These are phyloP conservation scores for Mustela nigripes DNA, from an alignment of 2,113 vertebrate species.

Conservation along the genomic window DNA sequence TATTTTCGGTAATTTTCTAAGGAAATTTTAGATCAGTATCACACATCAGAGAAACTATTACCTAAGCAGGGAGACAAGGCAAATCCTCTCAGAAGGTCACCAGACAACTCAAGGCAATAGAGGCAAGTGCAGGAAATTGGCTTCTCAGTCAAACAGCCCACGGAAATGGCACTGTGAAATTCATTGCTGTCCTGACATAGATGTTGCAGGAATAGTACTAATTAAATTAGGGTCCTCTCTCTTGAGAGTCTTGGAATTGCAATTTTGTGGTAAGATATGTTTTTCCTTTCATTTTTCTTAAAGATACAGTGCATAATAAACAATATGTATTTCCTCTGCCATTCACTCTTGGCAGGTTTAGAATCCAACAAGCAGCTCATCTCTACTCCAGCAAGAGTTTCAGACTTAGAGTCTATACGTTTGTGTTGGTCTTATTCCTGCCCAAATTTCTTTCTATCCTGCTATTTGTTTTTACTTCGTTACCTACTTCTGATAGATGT, in stretches of 20 bases:
- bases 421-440: not conserved
- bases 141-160: not conserved
- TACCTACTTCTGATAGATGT: not conserved
- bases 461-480: constrained; percentile 27
- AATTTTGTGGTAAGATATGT: not conserved
- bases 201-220: not conserved
- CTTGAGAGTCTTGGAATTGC: not conserved
- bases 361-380: not conserved
- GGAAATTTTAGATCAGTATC: not conserved
- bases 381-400: not conserved
- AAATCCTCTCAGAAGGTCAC: not conserved
- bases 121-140: not conserved
- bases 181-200: not conserved
- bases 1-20: constrained; percentile 17
- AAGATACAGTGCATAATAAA: not conserved
- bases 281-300: not conserved
- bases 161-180: not conserved
- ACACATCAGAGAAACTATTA: not conserved
- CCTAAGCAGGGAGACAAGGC: not conserved
- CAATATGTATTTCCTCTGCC: not conserved
- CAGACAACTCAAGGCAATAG: not conserved
- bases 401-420: not conserved
- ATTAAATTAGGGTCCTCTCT: not conserved
- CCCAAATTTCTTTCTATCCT: constrained; percentile 9
- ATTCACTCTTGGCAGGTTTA: not conserved